Base-by-base conservation (phyloP, 2,888 invertebrate genomes). In the Nebria salina region DNA sequence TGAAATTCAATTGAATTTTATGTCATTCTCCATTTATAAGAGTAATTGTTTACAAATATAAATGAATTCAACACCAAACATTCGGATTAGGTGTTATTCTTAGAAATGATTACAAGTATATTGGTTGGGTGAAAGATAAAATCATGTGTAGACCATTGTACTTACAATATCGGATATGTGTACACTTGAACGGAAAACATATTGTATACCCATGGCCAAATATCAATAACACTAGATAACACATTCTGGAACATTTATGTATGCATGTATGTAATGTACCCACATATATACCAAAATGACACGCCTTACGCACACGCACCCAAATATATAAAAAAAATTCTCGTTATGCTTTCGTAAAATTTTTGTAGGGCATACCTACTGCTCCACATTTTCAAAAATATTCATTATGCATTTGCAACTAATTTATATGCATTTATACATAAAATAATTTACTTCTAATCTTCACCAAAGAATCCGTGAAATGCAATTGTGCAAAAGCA, bases 21-120 rank as follows among this genome's bases (percentile, higher is more conserved):
- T 54, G 54, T 54, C 54, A 54, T 8, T 43, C 6, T 43, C 7
- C 43, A 43, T 43, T 43, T 43, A 43, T 34, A 34, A 34, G 34
- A 1, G 54, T 54, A 54, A 11, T 54, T 54, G 54, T 54, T 54
- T 54, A 54, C 34, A 34, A 4, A 34, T 54, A 11, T 0, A 54
- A 54, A 54, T 54, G 54, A 54, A 54, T 54, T 54, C 13, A 13
- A 54, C 13, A 54, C 13, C 11, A 54, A 54, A 54, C 13, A 13
- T 54, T 54, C 54, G 54, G 54, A 54, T 54, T 54, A 54, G 54
- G 54, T 54, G 54, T 54, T 26, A 70, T 70, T 70, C 70, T 70
- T 70, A 13, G 25, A 70, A 70, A 70, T n/a, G 70, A 70, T 70
- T 66, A 66, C 66, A 66, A 66, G 66, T 66, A 25, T 66, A 66